A percentile compares a stretch with the other conserved stretches of the same genome.
Evolutionary conservation across 1,140 invertebrate species (phyloP).

Genomic region (Diploscapter pachys): DNA sequence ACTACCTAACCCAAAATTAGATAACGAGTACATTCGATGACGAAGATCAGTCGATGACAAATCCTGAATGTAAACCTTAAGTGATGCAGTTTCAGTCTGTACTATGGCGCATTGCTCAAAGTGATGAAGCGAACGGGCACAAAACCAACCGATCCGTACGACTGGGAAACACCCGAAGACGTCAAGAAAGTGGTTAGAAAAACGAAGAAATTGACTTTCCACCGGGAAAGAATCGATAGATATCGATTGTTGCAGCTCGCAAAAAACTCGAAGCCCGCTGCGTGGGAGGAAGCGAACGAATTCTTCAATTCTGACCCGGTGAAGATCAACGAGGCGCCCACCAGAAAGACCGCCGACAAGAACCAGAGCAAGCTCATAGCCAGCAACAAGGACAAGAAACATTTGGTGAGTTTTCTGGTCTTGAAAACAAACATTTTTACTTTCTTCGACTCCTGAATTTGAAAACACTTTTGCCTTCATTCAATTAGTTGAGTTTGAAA

Average conservation of each 20-base stretch:
- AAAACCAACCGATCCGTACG: conserved; percentile 24
- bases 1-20: conserved; percentile 2
- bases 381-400: too few species aligned
- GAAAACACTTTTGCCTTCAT: too few species aligned
- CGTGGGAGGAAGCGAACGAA: conserved; percentile 1
- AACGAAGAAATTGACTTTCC: not conserved
- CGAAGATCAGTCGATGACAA: not conserved
- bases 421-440: too few species aligned
- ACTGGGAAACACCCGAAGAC: conserved; percentile 31
- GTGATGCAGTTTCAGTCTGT: not conserved
- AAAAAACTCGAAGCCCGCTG: not conserved
- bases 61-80: not conserved
- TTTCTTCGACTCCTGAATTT: too few species aligned
- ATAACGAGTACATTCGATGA: not conserved
- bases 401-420: too few species aligned
- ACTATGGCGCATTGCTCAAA: conserved; percentile 6
- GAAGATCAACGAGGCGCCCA: conserved; percentile 28
- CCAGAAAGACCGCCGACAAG: conserved; percentile 3
- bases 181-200: not conserved
- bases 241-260: too few species aligned
- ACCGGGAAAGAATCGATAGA: not conserved
- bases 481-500: too few species aligned
- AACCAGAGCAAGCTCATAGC: too few species aligned
- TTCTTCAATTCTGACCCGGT: conserved; percentile 34
- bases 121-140: conserved; percentile 13